Conservation (phyloP, 2,797 vertebrate species). For the Momotus momota region DNA sequence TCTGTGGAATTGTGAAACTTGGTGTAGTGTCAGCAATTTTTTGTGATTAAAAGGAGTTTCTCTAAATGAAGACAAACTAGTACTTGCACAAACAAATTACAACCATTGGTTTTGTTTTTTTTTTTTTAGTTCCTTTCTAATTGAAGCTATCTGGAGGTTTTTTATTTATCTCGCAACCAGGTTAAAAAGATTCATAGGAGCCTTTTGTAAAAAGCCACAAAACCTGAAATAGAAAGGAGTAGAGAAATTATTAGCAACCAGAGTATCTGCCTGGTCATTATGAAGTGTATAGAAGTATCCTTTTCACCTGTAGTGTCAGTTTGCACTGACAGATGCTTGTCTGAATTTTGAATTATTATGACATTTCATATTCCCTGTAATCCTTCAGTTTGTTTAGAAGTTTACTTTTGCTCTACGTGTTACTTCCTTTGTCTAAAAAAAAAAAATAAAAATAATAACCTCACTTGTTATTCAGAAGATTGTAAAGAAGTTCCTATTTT, state of each 20-base stretch:
- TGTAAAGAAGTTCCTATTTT: not conserved
- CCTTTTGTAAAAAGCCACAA: not conserved
- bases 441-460: not conserved
- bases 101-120: not conserved
- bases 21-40: constrained; percentile 51
- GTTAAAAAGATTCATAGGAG: not conserved
- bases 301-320: not conserved
- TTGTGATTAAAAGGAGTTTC: constrained; percentile 38
- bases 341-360: not conserved
- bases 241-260: not conserved
- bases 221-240: not conserved
- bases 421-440: not conserved
- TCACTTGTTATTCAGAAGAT: not conserved
- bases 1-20: not conserved
- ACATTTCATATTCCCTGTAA: not conserved
- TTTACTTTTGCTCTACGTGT: not conserved
- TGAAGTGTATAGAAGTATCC: not conserved
- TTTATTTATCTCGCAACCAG: not conserved
- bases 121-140: not conserved
- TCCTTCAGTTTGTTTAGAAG: not conserved
- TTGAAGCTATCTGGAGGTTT: not conserved
- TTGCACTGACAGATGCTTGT: not conserved
- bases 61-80: constrained; percentile 56
- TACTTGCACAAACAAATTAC: not conserved
- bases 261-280: not conserved